Evolutionary conservation across 2,797 vertebrate genomes (phyloP).

Genomic region (Urophycis tenuis): DNA sequence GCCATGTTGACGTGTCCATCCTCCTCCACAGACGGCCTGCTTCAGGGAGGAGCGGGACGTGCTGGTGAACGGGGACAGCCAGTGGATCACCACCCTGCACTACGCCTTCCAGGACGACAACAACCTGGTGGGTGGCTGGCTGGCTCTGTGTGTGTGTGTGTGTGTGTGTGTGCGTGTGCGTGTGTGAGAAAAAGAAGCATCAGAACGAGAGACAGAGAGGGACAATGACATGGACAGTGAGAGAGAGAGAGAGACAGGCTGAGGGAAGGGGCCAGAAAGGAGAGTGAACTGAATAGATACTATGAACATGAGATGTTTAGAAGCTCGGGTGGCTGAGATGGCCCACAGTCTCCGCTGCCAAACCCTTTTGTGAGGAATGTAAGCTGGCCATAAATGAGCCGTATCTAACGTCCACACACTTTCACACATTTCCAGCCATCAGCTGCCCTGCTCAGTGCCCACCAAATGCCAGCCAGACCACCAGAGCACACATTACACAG

Average conservation of each 20-base stretch:
- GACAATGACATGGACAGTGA: neutral
- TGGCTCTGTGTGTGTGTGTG: neutral
- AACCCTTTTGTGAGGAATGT: neutral
- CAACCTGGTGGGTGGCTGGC: conserved; percentile 74
- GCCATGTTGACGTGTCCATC: neutral
- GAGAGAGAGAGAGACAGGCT: neutral
- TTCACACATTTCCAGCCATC: conserved; percentile 16
- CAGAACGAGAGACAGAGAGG: neutral
- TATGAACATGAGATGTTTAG: neutral
- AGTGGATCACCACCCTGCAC: conserved; percentile 98
- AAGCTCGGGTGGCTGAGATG: neutral
- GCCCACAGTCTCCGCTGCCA: conserved; percentile 3
- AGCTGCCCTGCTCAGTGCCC: neutral
- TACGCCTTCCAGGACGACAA: conserved; percentile 99
- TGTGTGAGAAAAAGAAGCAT: neutral
- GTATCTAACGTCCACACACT: neutral
- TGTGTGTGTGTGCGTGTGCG: neutral
- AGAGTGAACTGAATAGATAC: too few relatives aligned
- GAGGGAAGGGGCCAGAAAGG: too few relatives aligned
- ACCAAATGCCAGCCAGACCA: neutral
- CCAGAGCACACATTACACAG: neutral
- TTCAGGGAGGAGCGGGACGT: conserved; percentile 98
- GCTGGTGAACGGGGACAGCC: conserved; percentile 92
- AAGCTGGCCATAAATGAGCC: neutral
- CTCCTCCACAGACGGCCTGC: conserved; percentile 84